These are phyloP conservation scores for Xenopus petersii DNA, from an alignment of 2,797 vertebrate genomes.

Conservation along the genomic window DNA sequence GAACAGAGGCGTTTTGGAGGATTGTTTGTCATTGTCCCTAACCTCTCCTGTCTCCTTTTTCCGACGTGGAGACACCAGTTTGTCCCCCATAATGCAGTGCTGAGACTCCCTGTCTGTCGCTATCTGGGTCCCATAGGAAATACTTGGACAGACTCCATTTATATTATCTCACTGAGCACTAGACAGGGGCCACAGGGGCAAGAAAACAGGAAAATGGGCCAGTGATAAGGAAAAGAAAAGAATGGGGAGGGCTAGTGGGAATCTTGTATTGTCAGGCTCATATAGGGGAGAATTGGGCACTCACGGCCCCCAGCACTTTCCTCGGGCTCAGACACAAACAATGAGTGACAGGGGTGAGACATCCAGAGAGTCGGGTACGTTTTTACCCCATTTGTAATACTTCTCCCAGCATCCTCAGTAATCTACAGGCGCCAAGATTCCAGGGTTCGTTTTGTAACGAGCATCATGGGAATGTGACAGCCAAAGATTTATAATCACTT, in stretches of 20 bases:
- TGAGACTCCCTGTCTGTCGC: constrained; percentile 49
- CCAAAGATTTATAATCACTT: too few relatives aligned
- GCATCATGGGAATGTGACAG: too few relatives aligned
- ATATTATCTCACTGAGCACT: constrained; percentile 44
- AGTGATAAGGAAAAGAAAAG: constrained; percentile 57
- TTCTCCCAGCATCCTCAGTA: too few relatives aligned
- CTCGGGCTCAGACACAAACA: too few relatives aligned
- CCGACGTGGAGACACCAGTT: not conserved
- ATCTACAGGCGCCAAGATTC: too few relatives aligned
- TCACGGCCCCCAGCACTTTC: too few relatives aligned
- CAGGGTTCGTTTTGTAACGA: too few relatives aligned
- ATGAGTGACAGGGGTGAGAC: too few relatives aligned
- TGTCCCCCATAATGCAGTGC: constrained; percentile 23
- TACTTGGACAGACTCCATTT: constrained; percentile 33
- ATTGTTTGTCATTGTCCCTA: not conserved
- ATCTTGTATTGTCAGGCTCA: not conserved
- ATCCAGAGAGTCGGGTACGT: too few relatives aligned
- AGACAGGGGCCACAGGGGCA: constrained; percentile 39
- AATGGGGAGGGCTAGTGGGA: constrained; percentile 43
- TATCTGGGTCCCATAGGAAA: constrained; percentile 52
- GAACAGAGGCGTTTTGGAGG: too few relatives aligned
- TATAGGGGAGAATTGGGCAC: constrained; percentile 42
- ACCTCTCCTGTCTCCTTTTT: constrained; percentile 36
- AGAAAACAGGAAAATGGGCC: constrained; percentile 62
- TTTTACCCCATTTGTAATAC: too few relatives aligned